Base-by-base conservation (phyloP, 2,113 vertebrate species). In the Echinops telfairi region DNA sequence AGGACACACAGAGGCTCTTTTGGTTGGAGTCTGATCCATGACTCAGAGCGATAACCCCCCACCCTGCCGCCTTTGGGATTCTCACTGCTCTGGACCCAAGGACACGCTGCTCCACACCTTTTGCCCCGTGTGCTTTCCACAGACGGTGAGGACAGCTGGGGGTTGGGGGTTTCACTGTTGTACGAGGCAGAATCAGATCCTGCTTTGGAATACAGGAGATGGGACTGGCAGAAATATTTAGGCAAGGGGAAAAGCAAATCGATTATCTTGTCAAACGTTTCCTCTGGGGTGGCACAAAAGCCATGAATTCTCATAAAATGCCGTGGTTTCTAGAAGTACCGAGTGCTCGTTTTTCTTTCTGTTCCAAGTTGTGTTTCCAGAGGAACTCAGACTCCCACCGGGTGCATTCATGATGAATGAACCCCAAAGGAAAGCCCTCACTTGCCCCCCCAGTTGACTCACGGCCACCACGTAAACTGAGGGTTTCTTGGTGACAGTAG, bases 211-310 rank as follows among this genome's bases (percentile, higher is more conserved):
- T 62, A 0, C 40, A 70, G 64, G 36, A 70, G 25, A 68, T 89
- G 53, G 80, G 73, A n/a, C 22, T n/a, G 36, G 40, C 73, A 78
- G 40, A 90, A 66, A 11, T 60, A 40, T 33, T 80, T 90, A 66
- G 71, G 31, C 71, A 68, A 77, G 73, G 68, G 25, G 57, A 66
- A 90, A 82, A 77, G 17, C 29, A 57, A 64, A 38, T 53, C 25
- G 71, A 64, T 88, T 78, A 43, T 66, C 85, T 92, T 62, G 53
- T 84, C 83, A 31, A 33, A 33, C 43, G 53, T 73, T 88, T 91
- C 80, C 25, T 62, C 12, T 86, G 23, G 36, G 6, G 36, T 8
- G 31, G 40, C 38, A 58, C 40, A 43, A 57, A 22, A 25, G n/a
- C 53, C 22, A 0, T n/a, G 38, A 23, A 31, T 83, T 81, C 29